These are phyloP conservation scores for Montipora cactus DNA, from an alignment of 64 coral and sea anemone species.

Conservation along the genomic window DNA sequence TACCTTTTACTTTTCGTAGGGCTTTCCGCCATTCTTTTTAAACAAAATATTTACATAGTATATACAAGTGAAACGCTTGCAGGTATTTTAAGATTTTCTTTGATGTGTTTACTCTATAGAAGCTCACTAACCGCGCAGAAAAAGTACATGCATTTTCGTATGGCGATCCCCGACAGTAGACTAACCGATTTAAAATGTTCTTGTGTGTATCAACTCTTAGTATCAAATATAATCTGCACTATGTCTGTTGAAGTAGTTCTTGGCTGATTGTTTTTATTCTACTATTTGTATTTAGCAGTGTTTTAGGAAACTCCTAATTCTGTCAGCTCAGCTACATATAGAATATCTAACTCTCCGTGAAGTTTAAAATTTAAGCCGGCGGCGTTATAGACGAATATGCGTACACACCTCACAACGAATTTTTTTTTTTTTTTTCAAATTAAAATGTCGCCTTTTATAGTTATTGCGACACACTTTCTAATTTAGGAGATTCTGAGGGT, in stretches of 20 bases:
- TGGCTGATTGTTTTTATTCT: not conserved
- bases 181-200: conserved; percentile 13
- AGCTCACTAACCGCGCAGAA: not conserved
- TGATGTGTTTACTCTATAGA: conserved; percentile 23
- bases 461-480: conserved; percentile 19
- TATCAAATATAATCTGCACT: conserved; percentile 47
- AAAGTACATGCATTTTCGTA: not conserved
- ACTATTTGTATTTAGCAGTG: not conserved
- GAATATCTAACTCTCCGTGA: not conserved
- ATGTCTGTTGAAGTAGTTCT: not conserved
- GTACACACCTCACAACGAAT: too few species aligned
- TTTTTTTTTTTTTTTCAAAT: too few species aligned
- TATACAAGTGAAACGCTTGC: conserved; percentile 13
- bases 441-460: not conserved
- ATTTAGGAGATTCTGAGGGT: conserved; percentile 5
- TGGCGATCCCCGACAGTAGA: not conserved
- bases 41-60: conserved; percentile 54
- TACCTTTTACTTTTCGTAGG: conserved; percentile 19
- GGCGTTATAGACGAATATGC: too few species aligned
- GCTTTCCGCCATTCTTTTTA: conserved; percentile 35
- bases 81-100: conserved; percentile 40
- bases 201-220: not conserved
- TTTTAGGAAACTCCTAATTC: not conserved
- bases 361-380: not conserved
- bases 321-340: not conserved